A percentile compares a stretch with the other conserved stretches of the same genome.
Evolutionary conservation across 2,113 vertebrate species (phyloP).

Genomic region (Peromyscus polionotus): DNA sequence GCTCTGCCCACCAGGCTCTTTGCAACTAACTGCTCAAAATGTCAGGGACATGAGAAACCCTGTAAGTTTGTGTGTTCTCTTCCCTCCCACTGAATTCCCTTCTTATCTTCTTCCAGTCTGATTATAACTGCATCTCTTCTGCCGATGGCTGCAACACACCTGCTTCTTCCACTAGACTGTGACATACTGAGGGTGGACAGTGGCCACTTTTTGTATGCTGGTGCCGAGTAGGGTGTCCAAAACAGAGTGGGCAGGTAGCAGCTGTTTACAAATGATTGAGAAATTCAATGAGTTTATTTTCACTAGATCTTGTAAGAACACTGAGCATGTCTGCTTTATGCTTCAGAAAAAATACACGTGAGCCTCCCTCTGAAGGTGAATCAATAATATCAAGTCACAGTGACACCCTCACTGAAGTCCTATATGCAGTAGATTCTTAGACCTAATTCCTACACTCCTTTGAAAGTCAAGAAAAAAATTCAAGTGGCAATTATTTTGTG

Average conservation of each 20-base stretch:
- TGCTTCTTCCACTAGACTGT: background rate
- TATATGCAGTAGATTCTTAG: background rate
- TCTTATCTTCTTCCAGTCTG: background rate
- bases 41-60: background rate
- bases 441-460: background rate
- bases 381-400: background rate
- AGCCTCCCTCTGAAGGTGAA: constrained; percentile 19
- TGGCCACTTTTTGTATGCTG: background rate
- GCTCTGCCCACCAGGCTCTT: background rate
- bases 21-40: background rate
- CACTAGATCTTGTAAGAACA: background rate
- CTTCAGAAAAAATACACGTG: background rate
- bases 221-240: background rate
- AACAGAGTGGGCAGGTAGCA: background rate
- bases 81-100: background rate
- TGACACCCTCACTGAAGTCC: background rate
- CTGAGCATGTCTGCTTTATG: background rate
- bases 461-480: constrained; percentile 17
- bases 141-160: rapidly evolving
- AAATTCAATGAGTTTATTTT: background rate
- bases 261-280: background rate
- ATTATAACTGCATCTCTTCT: background rate
- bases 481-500: constrained; percentile 54
- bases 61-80: background rate
- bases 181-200: background rate